phyloP scores from a whole-genome alignment of 2,113 vertebrate species.

The Stegastes partitus region DNA sequence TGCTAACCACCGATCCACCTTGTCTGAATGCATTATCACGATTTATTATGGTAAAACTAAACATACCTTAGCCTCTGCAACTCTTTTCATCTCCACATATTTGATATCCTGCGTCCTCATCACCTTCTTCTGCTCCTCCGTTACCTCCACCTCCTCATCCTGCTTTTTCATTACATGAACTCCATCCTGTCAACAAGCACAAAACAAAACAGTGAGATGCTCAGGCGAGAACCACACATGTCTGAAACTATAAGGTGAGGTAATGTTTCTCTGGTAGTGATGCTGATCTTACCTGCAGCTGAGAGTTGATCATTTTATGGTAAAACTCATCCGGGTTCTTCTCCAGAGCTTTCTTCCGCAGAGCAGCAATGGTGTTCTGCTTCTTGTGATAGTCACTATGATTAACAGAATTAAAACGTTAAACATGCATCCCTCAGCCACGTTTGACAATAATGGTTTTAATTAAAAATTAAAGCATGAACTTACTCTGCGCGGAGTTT shows the following conservation, averaged over 20 bases:
- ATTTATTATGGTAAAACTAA: background rate
- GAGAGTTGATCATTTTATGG: constrained; percentile 91
- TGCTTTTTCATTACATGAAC: constrained; percentile 87
- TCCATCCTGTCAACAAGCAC: constrained; percentile 87
- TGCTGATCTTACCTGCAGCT: constrained; percentile 86
- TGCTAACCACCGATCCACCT: no score
- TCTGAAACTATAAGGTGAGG: background rate
- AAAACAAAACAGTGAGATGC: background rate
- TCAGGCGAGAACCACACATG: background rate
- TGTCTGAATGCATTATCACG: no score
- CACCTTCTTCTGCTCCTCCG: constrained; percentile 92
- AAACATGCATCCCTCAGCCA: background rate
- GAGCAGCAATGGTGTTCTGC: constrained; percentile 89
- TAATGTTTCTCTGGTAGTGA: background rate
- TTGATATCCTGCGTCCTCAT: constrained; percentile 95
- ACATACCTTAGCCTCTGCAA: constrained; percentile 88
- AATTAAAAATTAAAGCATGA: no score
- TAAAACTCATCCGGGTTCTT: constrained; percentile 99
- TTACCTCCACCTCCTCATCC: constrained; percentile 86
- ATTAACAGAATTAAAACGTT: background rate
- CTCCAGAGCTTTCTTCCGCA: constrained; percentile 93
- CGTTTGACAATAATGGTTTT: background rate
- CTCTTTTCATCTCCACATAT: constrained; percentile 96
- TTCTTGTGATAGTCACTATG: constrained; percentile 94
- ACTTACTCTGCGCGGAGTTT: constrained; percentile 93